phyloP scores from a whole-genome alignment of 2,888 invertebrate genomes.

The Cataglyphis altisquamis region DNA sequence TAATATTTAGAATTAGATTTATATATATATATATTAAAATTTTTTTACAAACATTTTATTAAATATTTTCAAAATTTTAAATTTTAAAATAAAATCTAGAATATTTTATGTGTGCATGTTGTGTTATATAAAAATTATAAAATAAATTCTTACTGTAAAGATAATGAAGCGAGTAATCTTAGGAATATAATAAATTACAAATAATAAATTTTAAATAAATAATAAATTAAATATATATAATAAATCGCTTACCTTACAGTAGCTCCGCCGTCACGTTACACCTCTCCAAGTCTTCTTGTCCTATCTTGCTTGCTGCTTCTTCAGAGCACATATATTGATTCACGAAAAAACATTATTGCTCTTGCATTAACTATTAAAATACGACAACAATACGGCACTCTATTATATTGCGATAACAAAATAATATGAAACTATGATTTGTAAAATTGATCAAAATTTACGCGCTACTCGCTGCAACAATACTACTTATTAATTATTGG shows the following conservation, averaged over 20 bases:
- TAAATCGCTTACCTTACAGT: neutral
- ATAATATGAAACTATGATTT: neutral
- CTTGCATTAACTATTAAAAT: neutral
- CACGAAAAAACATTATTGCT: neutral
- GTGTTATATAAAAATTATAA: no score
- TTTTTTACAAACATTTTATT: no score
- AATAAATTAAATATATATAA: no score
- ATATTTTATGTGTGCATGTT: no score
- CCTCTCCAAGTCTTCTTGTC: neutral
- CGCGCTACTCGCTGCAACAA: neutral
- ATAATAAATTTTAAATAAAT: no score
- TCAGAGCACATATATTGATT: neutral
- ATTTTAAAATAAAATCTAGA: no score
- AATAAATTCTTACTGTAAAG: no score
- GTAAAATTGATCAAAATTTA: neutral
- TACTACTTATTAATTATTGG: neutral
- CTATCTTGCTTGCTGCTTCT: neutral
- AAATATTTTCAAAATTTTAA: no score
- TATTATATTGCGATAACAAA: neutral
- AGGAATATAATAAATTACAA: no score
- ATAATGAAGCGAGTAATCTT: no score
- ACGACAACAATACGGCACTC: neutral
- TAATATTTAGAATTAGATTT: no score
- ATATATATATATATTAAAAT: no score
- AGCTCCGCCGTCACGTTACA: neutral